Base-by-base conservation (phyloP, 1,140 invertebrate species). In the Drosophila ogumai region DNA sequence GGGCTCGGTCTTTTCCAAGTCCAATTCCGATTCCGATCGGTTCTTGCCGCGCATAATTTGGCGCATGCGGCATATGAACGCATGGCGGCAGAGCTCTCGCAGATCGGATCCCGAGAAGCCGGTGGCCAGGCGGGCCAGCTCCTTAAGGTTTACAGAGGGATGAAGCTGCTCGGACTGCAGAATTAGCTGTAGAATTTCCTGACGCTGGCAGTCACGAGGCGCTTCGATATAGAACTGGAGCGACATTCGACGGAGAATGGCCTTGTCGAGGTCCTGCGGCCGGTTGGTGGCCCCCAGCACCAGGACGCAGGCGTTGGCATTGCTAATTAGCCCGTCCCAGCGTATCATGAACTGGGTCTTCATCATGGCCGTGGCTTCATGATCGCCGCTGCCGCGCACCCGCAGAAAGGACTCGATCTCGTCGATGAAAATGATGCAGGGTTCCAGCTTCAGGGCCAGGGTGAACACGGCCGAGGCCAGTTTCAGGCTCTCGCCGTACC, bases 321-420 rank as follows among this genome's bases (percentile, higher is more conserved):
- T 96, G 7, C 96, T 97, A 78, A 96, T 96, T 50, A 98, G 93
- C 5, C 97, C 97, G 92, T 98, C 97, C 95, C 96, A 97, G 36
- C 97, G 92, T 25, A 96, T 96, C 96, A 98, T 97, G 88, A 98
- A 98, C 92, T 97, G 96, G 34, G 97, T 95, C 94, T 99, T 99
- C 96, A 99, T 99, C 98, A 99, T 99, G 8, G 98, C 98, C 1
- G 99, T 99, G 2, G 98, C 98, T 93, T 99, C 99, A 92, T 99
- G 98, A 94, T 99, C 99, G 76, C 96, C 95, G 2, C 95, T 94
- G 82, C 96, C 96, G 50, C 99, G 95, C 22, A 95, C 94, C 55
- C 98, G 95, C 65, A 99, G 93, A 93, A 99, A 99, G 12, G 98
- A 99, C 94, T 99, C 98, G 82, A 99, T 99, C 95, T 99, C 99